Evolutionary conservation across 2,888 invertebrate species (phyloP), one percentile per base, ranked within the genome.

Genomic region (Drosophila pullipes): DNA sequence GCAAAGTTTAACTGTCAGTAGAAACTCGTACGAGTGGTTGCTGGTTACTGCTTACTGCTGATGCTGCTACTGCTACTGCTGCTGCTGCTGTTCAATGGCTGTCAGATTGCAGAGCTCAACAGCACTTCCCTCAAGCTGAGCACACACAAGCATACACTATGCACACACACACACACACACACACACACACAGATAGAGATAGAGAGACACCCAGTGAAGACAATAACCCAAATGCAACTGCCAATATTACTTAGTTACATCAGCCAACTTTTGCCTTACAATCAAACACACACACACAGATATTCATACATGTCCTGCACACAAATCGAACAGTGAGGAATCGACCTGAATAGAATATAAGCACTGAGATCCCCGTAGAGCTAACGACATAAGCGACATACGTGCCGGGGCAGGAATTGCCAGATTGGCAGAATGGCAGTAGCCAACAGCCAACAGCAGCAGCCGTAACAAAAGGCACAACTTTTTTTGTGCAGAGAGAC

Each of bases 171-270:
- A 61, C 25, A 25, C 25, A 25, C 25, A 22, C 22, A 22, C 22
- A 22, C 22, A 22, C 13, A 55, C 41, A 52, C 18, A 47, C 25
- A 54, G 13, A 52, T 18, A 16, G 9, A 16, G 4, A 9, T 47
- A 4, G 13, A 22, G 16, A 16, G 47, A 47, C 64, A 60, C 39
- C 33, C 47, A 60, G 52, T 59, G 78, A 84, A 84, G 88, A 84
- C 84, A 84, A 89, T 89, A 84, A 89, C 90, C 84, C 88, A 84
- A 84, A 84, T 84, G 88, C 84, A 85, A 82, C 84, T 85, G 88
- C 84, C 88, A 85, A 88, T 90, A 85, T 90, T 88, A 85, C 85
- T 90, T 88, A 85, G 85, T 82, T 79, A 89, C 69, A 76, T 82
- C 81, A 83, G 84, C 50, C 69, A 83, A 82, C 82, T 82, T 76